Evolutionary conservation across 2,797 vertebrate species (phyloP).

Genomic region (Masticophis lateralis): DNA sequence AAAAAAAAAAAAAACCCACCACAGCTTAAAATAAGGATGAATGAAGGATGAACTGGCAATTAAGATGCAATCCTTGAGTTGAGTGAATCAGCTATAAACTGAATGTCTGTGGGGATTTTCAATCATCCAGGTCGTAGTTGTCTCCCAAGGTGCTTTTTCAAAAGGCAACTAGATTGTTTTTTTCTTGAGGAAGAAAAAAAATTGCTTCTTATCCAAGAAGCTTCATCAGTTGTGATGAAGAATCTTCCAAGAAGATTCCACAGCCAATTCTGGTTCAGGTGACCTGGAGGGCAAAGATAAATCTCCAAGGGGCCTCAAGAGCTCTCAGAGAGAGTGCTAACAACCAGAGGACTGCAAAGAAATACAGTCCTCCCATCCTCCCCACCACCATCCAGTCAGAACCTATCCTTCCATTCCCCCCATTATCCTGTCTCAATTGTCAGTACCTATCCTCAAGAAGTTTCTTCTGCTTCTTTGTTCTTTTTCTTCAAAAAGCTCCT

Average conservation of each 20-base stretch:
- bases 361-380: neutral
- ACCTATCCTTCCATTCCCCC: neutral
- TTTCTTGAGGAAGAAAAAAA: neutral
- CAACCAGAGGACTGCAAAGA: neutral
- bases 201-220: neutral
- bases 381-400: neutral
- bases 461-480: too few species aligned
- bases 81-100: neutral
- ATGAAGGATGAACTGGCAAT: constrained; percentile 13
- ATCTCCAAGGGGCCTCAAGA: neutral
- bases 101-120: neutral
- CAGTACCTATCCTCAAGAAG: too few species aligned
- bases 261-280: neutral
- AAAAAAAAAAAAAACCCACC: neutral
- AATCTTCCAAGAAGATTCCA: neutral
- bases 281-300: neutral
- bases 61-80: neutral
- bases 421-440: too few species aligned
- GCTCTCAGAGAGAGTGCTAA: neutral
- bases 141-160: neutral
- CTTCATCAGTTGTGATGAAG: neutral
- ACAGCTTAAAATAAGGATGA: constrained; percentile 11
- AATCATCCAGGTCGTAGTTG: neutral
- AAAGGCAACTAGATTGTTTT: neutral
- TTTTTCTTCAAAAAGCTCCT: too few species aligned